Evolutionary conservation across 2,888 invertebrate species (phyloP).

Genomic region (Epinotia brunnichana): DNA sequence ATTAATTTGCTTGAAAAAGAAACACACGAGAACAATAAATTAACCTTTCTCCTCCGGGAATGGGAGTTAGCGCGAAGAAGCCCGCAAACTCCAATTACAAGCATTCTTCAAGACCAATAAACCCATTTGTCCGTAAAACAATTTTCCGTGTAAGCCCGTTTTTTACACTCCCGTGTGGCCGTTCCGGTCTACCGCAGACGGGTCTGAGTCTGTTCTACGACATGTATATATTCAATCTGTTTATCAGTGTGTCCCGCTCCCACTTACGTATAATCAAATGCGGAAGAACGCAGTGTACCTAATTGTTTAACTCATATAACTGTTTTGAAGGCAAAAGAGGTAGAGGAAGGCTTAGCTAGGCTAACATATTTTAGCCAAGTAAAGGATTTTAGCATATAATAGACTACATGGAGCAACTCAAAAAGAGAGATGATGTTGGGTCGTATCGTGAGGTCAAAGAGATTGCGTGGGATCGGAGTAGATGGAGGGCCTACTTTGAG

Average conservation of each 20-base stretch:
- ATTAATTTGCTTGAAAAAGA: slow-evolving; percentile 4
- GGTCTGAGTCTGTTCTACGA: slow-evolving; percentile 2
- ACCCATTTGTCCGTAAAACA: slow-evolving; percentile 39
- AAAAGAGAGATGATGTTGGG: too few relatives aligned
- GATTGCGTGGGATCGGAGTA: too few relatives aligned
- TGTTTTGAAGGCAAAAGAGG: too few relatives aligned
- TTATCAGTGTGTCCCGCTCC: background rate
- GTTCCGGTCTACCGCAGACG: slow-evolving; percentile 26
- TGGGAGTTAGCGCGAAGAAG: slow-evolving; percentile 22
- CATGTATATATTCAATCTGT: background rate
- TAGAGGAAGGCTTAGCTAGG: too few relatives aligned
- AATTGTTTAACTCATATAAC: background rate
- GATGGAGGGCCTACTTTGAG: too few relatives aligned
- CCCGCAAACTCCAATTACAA: slow-evolving; percentile 23
- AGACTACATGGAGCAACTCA: too few relatives aligned
- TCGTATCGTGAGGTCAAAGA: too few relatives aligned
- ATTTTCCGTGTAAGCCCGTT: slow-evolving; percentile 32
- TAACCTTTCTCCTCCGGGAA: slow-evolving; percentile 23
- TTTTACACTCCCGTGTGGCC: slow-evolving; percentile 18
- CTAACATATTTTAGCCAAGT: too few relatives aligned
- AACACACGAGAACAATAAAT: slow-evolving; percentile 9
- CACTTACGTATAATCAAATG: background rate
- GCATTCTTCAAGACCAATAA: slow-evolving; percentile 32
- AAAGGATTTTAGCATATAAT: too few relatives aligned
- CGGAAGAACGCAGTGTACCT: background rate